Conservation (phyloP, 2,113 vertebrate genomes). For the Nothocercus julius region DNA sequence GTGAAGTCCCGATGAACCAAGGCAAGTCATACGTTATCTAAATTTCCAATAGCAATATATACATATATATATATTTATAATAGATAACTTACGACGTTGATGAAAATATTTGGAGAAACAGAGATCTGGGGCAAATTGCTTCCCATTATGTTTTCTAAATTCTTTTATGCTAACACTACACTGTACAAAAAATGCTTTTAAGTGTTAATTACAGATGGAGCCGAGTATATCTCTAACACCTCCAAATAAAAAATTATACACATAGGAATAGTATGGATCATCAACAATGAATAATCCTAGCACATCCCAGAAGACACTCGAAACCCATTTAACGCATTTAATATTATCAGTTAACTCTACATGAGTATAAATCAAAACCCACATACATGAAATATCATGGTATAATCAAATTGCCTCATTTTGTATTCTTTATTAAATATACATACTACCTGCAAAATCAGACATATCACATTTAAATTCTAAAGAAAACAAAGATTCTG, state of each 20-base stretch:
- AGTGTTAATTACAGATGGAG: background rate
- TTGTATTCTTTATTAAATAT: background rate
- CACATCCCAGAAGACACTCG: background rate
- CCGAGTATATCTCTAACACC: background rate
- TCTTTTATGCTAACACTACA: background rate
- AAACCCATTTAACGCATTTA: background rate
- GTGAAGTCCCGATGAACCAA: background rate
- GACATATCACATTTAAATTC: background rate
- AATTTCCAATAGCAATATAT: background rate
- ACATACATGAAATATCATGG: background rate
- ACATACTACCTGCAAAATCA: background rate
- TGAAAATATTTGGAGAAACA: background rate
- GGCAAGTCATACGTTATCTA: background rate
- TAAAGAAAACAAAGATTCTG: background rate
- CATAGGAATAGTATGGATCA: background rate
- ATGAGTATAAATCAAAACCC: background rate
- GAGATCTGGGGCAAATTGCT: background rate
- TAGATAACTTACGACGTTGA: background rate
- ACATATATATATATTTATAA: background rate
- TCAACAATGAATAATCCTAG: background rate
- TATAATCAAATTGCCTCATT: background rate
- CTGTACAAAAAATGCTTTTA: background rate
- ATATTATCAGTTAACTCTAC: background rate
- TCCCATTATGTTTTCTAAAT: background rate
- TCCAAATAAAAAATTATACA: background rate